Evolutionary conservation across 2,797 vertebrate species (phyloP), one percentile per base, ranked within the genome.

Genomic region (Crenichthys baileyi): DNA sequence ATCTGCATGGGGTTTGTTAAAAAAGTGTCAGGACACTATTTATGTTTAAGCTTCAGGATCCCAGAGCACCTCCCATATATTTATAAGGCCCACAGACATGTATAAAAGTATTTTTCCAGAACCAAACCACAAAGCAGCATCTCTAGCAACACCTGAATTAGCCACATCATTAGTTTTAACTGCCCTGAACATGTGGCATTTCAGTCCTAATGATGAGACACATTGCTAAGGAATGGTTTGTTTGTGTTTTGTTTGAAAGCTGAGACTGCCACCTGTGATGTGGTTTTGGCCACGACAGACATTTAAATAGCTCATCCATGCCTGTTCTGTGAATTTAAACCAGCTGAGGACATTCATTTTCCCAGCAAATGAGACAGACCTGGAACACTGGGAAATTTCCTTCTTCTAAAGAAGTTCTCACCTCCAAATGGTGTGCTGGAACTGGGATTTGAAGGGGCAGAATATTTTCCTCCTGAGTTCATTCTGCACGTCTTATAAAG

Each of bases 401-500:
- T 80, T 89, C 87, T 87, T 90, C 93, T 90, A 90, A 89, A 89
- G 79, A 82, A 88, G 78, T 76, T 91, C 84, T 91, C 75, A 77
- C 80, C 89, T 90, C 75, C 78, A 77, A 91, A 87, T 72, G 85
- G 85, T 81, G 90, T 75, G 82, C 74, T 92, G 90, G 87, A 91
- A 93, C 91, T 85, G 80, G 80, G 41, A 85, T 91, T 85, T 83
- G 72, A 83, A 91, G 79, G 77, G 79, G 70, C 63, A 79, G 80
- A 94, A 95, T 94, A 93, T 79, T 94, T 96, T 95, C 93, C 95
- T 87, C 72, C 83, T 94, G 93, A 95, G 90, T 94, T 95, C 90
- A 94, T 80, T 76, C 12, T 84, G 63, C 79, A 84, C 80, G 65
- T 88, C 75, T 81, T 90, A 88, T 90, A 89, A 91, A 90, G 83